Evolutionary conservation across 2,797 vertebrate genomes (phyloP), one percentile per base, ranked within the genome.

Genomic region (Liparis tanakae): DNA sequence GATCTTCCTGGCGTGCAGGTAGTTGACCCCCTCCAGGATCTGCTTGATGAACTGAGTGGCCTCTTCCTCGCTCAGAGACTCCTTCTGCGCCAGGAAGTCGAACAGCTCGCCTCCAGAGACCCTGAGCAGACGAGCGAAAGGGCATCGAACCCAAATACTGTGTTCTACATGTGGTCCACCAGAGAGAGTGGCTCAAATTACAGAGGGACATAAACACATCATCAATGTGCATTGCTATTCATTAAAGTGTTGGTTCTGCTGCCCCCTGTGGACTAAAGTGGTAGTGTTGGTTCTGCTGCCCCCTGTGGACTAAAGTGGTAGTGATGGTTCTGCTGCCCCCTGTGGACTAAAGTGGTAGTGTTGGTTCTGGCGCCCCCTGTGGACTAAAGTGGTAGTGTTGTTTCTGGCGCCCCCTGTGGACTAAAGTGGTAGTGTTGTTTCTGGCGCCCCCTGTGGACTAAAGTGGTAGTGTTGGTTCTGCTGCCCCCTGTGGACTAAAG

Each of bases 21-120:
- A 98, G 87, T 96, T 94, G 70, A 99, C 97, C 5, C 97, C 98
- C 13, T 97, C 95, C 22, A 99, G 94, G 85, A 99, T 99, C 88
- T 99, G 97, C 80, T 96, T 98, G 88, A 99, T 97, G 91, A 99
- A 99, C 87, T 96, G 96, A 1, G 97, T 98, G 76, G 98, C 98
- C 76, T 98, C 97, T 63, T 98, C 96, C 75, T 99, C 98, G 67
- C 96, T 98, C 88, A 99, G 88, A 22, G 97, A 98, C 89, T 99
- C 98, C 61, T 99, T 99, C 90, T 98, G 97, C 20, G 96, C 96
- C 87, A 98, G 87, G 80, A 98, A 98, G 83, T 98, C 96, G 87
- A 98, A 98, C 10, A 97, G 95, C 78, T 98, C 97, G 12, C 96
- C 97, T 64, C 96, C 97, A 64, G 95, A 97, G 65, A 98, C 96